phyloP scores from a whole-genome alignment of 2,797 vertebrate genomes.

The Phataginus tricuspis region DNA sequence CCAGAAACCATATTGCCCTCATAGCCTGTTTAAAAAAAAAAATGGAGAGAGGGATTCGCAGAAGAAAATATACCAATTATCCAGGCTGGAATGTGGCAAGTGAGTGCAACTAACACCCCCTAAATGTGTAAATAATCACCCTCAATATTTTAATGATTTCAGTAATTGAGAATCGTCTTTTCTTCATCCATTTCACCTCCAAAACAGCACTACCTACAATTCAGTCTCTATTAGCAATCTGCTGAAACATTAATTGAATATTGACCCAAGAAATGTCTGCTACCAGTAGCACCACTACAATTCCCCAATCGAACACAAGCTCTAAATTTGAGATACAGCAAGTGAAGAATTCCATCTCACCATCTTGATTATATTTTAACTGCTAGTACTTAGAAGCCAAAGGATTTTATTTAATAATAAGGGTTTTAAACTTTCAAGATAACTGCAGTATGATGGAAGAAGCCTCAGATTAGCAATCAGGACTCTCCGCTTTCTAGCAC shows the following conservation, averaged over 20 bases:
- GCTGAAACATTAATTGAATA: constrained; percentile 67
- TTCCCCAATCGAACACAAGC: neutral
- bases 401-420: constrained; percentile 52
- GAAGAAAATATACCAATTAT: neutral
- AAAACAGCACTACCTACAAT: constrained; percentile 6
- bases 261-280: constrained; percentile 57
- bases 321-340: neutral
- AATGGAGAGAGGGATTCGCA: neutral
- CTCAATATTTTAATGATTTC: constrained; percentile 66
- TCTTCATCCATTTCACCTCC: constrained; percentile 7
- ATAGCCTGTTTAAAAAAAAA: neutral
- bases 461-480: neutral
- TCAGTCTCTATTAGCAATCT: constrained; percentile 59
- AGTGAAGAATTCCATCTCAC: constrained; percentile 51
- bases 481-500: neutral
- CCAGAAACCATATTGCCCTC: neutral
- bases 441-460: neutral
- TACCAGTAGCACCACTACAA: neutral
- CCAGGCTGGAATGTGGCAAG: neutral
- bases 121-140: constrained; percentile 32
- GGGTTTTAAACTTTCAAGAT: neutral
- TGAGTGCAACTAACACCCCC: neutral
- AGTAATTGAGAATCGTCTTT: constrained; percentile 48
- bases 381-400: constrained; percentile 18
- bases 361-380: constrained; percentile 63